Evolutionary conservation across 2,797 vertebrate genomes (phyloP).

Genomic region (Tragelaphus eurycerus): DNA sequence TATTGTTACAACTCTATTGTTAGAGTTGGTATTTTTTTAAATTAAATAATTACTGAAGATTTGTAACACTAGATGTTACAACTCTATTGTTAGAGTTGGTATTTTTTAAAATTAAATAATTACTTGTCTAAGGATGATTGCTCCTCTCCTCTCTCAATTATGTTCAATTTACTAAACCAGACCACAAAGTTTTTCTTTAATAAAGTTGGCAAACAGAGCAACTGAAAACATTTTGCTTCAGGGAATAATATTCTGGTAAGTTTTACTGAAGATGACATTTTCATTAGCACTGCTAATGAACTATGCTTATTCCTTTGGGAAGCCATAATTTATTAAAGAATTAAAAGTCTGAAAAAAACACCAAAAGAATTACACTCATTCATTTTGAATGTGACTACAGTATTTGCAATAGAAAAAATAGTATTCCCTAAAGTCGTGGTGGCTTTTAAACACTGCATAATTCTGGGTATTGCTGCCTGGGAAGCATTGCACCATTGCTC

Average conservation of each 20-base stretch:
- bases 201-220: constrained; percentile 62
- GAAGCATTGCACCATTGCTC: constrained; percentile 35
- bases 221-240: constrained; percentile 53
- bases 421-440: constrained; percentile 31
- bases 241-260: constrained; percentile 51
- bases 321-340: constrained; percentile 64
- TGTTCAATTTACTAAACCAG: constrained; percentile 42
- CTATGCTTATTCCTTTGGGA: constrained; percentile 61
- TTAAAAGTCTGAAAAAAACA: constrained; percentile 49
- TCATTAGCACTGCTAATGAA: constrained; percentile 68
- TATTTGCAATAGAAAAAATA: constrained; percentile 65
- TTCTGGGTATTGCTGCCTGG: constrained; percentile 34
- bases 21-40: not conserved
- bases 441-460: constrained; percentile 61
- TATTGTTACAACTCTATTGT: not conserved
- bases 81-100: not conserved
- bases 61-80: not conserved
- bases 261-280: constrained; percentile 67
- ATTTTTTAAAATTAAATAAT: not conserved
- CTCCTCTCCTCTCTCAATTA: not conserved
- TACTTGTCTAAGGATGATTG: constrained; percentile 18
- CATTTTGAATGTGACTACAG: constrained; percentile 47
- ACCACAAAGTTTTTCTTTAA: constrained; percentile 55
- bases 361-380: constrained; percentile 58
- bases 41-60: constrained; percentile 5